phyloP scores from a whole-genome alignment of 2,113 vertebrate species.

The Tragelaphus strepsiceros region DNA sequence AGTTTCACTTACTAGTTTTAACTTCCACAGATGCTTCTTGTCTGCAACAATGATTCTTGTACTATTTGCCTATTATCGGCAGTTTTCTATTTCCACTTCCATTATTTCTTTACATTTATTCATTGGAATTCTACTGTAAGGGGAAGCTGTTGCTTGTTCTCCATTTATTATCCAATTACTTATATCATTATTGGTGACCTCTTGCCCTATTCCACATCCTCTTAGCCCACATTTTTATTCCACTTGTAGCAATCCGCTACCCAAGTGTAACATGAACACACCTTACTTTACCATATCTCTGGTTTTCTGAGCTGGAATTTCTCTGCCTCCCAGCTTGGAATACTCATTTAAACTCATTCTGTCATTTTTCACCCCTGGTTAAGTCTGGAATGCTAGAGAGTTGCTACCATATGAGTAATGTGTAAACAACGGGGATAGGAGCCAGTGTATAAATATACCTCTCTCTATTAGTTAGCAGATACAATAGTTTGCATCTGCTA shows the following conservation, averaged over 20 bases:
- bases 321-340: not conserved
- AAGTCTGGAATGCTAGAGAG: not conserved
- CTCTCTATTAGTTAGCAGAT: not conserved
- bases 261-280: not conserved
- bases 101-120: not conserved
- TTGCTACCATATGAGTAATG: not conserved
- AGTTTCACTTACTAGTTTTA: not conserved
- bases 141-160: not conserved
- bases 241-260: not conserved
- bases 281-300: not conserved
- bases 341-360: not conserved
- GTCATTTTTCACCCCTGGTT: not conserved
- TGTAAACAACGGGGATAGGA: not conserved
- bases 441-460: not conserved
- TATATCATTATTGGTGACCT: not conserved
- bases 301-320: not conserved
- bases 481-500: not conserved
- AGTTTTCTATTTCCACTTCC: not conserved
- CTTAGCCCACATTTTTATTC: not conserved
- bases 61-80: not conserved
- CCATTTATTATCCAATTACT: not conserved
- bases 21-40: not conserved
- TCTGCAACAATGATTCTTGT: not conserved
- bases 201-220: not conserved
- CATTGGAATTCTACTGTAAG: not conserved